Evolutionary conservation across 2,888 invertebrate genomes (phyloP).

Genomic region (Bellardia pandia): DNA sequence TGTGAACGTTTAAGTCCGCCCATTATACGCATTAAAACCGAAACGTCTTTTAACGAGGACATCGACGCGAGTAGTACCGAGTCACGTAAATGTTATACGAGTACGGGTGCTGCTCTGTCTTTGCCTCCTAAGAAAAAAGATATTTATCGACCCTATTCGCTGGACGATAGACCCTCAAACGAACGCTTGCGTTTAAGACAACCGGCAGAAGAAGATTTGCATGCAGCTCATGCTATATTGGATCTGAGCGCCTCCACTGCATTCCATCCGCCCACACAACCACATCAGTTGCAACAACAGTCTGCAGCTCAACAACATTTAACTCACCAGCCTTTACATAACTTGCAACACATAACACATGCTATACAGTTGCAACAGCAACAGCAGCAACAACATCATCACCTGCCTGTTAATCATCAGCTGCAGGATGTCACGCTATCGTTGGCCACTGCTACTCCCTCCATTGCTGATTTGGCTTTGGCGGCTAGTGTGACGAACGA

Average conservation of each 20-base stretch:
- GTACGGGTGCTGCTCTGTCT: conserved; percentile 92
- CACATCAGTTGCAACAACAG: conserved; percentile 82
- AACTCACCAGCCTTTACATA: conserved; percentile 77
- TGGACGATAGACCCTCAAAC: conserved; percentile 87
- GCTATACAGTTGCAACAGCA: conserved; percentile 74
- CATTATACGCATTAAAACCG: conserved; percentile 81
- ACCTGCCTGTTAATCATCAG: conserved; percentile 60
- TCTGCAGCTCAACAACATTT: conserved; percentile 73
- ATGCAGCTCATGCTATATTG: conserved; percentile 94
- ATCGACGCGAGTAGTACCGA: conserved; percentile 72
- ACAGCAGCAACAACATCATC: conserved; percentile 58
- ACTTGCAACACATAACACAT: conserved; percentile 77
- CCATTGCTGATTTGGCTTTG: conserved; percentile 79
- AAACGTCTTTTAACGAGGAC: conserved; percentile 73
- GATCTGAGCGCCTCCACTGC: conserved; percentile 95
- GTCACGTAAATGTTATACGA: conserved; percentile 90
- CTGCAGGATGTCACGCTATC: conserved; percentile 55
- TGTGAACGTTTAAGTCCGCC: conserved; percentile 81
- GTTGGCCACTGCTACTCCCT: conserved; percentile 71
- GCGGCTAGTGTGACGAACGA: conserved; percentile 80
- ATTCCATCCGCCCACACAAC: conserved; percentile 87
- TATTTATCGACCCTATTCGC: conserved; percentile 94
- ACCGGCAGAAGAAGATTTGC: conserved; percentile 92
- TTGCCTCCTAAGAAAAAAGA: conserved; percentile 96
- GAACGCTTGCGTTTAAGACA: conserved; percentile 84